A percentile compares a stretch with the other conserved stretches of the same genome.
These are phyloP conservation scores for Dilophus febrilis DNA, from an alignment of 2,888 invertebrate species.

Conservation along the genomic window DNA sequence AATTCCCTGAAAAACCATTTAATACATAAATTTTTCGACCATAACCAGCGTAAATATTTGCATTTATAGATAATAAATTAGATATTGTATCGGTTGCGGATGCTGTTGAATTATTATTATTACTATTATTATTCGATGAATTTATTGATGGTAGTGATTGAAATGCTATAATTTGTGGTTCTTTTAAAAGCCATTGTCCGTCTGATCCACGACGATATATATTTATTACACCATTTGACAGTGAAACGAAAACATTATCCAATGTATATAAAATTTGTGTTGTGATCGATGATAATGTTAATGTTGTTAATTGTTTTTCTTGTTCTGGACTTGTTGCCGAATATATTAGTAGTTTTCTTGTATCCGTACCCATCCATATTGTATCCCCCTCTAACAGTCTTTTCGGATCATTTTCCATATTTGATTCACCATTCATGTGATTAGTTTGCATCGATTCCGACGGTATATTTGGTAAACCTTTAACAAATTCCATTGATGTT, in stretches of 20 bases:
- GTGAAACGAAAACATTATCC: conserved; percentile 76
- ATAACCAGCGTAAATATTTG: conserved; percentile 72
- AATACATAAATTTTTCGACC: conserved; percentile 70
- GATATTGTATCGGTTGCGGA: conserved; percentile 38
- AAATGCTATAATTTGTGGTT: conserved; percentile 52
- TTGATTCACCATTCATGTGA: conserved; percentile 18
- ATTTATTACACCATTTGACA: conserved; percentile 58
- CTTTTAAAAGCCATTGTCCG: conserved; percentile 55
- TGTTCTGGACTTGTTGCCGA: conserved; percentile 75
- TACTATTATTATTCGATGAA: too few relatives aligned
- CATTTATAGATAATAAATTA: conserved; percentile 67
- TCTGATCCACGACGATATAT: conserved; percentile 55
- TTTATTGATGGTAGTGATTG: too few relatives aligned
- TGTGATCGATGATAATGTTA: conserved; percentile 50
- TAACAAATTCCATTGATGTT: conserved; percentile 70
- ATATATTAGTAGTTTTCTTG: conserved; percentile 62
- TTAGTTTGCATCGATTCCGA: conserved; percentile 18
- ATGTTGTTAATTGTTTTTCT: conserved; percentile 55
- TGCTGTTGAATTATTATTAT: too few relatives aligned
- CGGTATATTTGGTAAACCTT: conserved; percentile 37
- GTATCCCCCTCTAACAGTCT: conserved; percentile 36
- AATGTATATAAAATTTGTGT: conserved; percentile 68
- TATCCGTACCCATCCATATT: conserved; percentile 89
- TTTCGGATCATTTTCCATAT: conserved; percentile 26
- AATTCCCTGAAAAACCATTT: conserved; percentile 59